These are phyloP conservation scores for Gymnoscopelus microlampas DNA, from an alignment of 2,797 vertebrate species.

Conservation along the genomic window DNA sequence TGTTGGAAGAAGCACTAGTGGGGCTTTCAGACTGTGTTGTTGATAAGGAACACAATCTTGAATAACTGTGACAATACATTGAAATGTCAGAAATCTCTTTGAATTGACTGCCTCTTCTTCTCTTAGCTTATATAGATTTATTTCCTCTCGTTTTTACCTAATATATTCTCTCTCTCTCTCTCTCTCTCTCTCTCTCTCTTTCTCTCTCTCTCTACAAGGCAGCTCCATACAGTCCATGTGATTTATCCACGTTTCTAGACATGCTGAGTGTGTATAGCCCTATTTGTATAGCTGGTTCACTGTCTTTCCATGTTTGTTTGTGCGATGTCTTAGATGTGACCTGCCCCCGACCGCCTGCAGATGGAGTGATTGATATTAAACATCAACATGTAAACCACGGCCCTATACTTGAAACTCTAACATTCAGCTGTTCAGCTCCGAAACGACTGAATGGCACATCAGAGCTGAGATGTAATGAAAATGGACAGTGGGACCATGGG, in stretches of 20 bases:
- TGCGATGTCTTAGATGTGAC: constrained; percentile 33
- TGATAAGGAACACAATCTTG: too few species aligned
- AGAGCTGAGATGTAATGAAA: constrained; percentile 45
- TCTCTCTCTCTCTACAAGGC: too few species aligned
- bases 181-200: too few species aligned
- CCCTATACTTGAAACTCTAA: constrained; percentile 35
- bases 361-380: constrained; percentile 13
- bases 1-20: too few species aligned
- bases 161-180: too few species aligned
- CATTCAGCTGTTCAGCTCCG: constrained; percentile 49
- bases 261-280: not conserved
- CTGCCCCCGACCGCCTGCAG: constrained; percentile 31
- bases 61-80: too few species aligned
- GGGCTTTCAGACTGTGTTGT: too few species aligned
- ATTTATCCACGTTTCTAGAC: not conserved
- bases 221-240: too few species aligned
- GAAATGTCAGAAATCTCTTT: too few species aligned
- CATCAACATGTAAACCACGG: constrained; percentile 29
- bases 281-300: not conserved
- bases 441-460: constrained; percentile 44
- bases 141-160: too few species aligned
- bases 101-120: too few species aligned
- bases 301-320: constrained; percentile 7
- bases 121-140: too few species aligned
- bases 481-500: constrained; percentile 60